These are phyloP conservation scores for Muscicapa adusta DNA, from an alignment of 2,113 vertebrate genomes.

Conservation along the genomic window DNA sequence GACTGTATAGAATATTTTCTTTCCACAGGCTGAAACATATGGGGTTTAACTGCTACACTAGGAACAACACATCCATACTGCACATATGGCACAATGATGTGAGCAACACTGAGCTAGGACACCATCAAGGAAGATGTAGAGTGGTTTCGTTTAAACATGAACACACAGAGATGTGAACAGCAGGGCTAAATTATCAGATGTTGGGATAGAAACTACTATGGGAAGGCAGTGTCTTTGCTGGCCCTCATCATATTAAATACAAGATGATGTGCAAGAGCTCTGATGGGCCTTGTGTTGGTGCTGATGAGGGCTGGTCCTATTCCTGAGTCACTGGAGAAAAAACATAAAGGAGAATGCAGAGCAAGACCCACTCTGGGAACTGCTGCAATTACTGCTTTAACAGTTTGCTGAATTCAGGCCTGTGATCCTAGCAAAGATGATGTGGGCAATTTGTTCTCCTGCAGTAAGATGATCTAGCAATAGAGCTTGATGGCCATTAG, in stretches of 20 bases:
- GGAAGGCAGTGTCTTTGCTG: neutral
- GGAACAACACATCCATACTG: conserved; percentile 42
- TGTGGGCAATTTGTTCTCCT: neutral
- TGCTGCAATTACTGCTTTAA: neutral
- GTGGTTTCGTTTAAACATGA: conserved; percentile 7
- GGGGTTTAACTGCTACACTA: conserved; percentile 27
- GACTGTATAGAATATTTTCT: neutral
- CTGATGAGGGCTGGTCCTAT: neutral
- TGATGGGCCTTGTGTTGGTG: neutral
- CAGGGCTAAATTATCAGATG: neutral
- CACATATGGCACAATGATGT: conserved; percentile 56
- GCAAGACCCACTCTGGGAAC: neutral
- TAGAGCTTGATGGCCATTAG: neutral
- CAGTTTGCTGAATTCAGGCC: neutral
- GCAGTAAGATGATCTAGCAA: neutral
- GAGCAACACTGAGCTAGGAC: conserved; percentile 33
- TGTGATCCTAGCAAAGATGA: neutral
- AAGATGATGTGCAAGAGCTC: neutral
- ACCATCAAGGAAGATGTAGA: conserved; percentile 20
- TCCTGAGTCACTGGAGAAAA: neutral
- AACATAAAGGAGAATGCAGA: neutral
- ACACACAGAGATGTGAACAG: neutral
- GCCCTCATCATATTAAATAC: neutral
- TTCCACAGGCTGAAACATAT: conserved; percentile 31
- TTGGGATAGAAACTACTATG: neutral